Percentiles rank a stretch among this genome's conserved stretches.
These are phyloP conservation scores for Rhinichthys klamathensis DNA, from an alignment of 2,113 vertebrate species.

Conservation along the genomic window DNA sequence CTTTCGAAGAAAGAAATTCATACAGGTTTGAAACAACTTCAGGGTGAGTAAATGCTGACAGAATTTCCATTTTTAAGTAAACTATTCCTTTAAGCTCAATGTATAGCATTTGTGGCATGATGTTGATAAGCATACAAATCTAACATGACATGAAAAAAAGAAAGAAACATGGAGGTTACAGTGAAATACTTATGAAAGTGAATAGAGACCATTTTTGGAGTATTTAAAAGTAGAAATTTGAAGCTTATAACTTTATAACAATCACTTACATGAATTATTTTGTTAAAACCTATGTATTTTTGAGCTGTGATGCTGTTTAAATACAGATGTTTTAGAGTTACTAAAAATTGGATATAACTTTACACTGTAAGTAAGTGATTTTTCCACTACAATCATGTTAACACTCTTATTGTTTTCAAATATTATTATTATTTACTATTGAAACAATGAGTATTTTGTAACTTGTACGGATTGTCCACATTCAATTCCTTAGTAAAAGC, in stretches of 20 bases:
- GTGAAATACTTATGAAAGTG: too few relatives aligned
- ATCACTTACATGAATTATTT: not conserved
- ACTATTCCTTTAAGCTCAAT: not conserved
- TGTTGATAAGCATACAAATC: not conserved
- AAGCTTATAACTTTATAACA: not conserved
- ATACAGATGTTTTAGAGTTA: not conserved
- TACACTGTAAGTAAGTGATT: not conserved
- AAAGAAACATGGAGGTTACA: too few relatives aligned
- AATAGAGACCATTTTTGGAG: too few relatives aligned
- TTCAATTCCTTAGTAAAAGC: too few relatives aligned
- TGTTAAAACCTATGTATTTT: not conserved
- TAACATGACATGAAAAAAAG: too few relatives aligned
- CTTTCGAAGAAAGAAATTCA: too few relatives aligned
- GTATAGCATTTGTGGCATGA: not conserved
- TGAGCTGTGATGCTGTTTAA: not conserved
- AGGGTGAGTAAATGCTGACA: too few relatives aligned
- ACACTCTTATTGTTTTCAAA: not conserved
- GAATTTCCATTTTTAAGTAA: too few relatives aligned
- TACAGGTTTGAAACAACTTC: too few relatives aligned
- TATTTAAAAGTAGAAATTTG: not conserved
- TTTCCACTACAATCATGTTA: not conserved
- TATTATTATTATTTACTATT: not conserved
- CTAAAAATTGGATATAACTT: not conserved
- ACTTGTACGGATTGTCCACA: too few relatives aligned
- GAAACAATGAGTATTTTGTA: not conserved